Conservation (phyloP, 2,113 vertebrate genomes). For the Ammospiza nelsoni region DNA sequence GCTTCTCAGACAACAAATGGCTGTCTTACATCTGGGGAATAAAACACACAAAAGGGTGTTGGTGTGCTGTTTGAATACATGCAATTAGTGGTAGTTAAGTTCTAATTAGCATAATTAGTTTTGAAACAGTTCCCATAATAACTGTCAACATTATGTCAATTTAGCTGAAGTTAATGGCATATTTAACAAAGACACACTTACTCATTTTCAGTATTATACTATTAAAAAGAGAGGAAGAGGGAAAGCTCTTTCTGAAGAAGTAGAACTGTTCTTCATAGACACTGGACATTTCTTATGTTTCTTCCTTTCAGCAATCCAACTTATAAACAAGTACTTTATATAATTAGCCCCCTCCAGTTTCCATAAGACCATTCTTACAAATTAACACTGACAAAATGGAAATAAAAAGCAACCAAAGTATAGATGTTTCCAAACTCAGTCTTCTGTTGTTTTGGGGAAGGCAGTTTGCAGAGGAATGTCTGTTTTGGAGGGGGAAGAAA, state of each 20-base stretch:
- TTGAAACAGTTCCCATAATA: conserved; percentile 69
- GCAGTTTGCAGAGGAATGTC: neutral
- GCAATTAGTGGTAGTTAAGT: conserved; percentile 70
- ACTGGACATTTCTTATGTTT: neutral
- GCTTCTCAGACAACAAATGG: conserved; percentile 65
- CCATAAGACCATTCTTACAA: neutral
- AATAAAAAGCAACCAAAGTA: neutral
- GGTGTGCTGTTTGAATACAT: conserved; percentile 70
- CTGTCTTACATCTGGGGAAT: conserved; percentile 69
- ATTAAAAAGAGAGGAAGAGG: neutral
- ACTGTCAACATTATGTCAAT: conserved; percentile 69
- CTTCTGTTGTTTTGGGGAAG: neutral
- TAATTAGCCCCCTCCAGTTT: neutral
- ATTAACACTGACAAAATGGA: neutral
- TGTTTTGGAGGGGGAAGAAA: neutral
- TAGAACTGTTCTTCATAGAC: neutral
- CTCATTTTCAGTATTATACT: conserved; percentile 19
- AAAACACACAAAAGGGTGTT: conserved; percentile 64
- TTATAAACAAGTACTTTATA: neutral
- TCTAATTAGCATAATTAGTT: conserved; percentile 76
- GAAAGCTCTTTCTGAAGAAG: neutral
- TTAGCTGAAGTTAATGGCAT: conserved; percentile 68
- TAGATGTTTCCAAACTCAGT: neutral
- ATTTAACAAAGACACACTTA: conserved; percentile 55
- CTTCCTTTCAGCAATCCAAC: neutral